Percentiles rank a stretch among this genome's conserved stretches.
Evolutionary conservation across 2,797 vertebrate genomes (phyloP).

Genomic region (Morus bassanus): DNA sequence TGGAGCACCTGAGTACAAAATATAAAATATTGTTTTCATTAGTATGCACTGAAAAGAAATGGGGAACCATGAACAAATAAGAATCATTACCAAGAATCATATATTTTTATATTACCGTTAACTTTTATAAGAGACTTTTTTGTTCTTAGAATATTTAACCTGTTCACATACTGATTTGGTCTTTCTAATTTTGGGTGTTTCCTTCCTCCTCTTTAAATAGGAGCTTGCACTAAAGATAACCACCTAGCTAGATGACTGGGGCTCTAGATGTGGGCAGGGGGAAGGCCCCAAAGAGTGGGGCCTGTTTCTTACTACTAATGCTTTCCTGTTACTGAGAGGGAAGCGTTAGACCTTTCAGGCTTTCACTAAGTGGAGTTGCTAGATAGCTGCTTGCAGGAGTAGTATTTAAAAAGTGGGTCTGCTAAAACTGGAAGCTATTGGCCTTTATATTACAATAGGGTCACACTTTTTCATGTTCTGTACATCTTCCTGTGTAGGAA

Average conservation of each 20-base stretch:
- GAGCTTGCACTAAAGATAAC: neutral
- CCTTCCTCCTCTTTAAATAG: neutral
- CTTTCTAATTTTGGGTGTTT: neutral
- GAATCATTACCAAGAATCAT: neutral
- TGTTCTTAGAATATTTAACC: neutral
- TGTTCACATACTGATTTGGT: neutral
- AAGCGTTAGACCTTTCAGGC: neutral
- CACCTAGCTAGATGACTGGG: neutral
- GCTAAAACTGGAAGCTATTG: neutral
- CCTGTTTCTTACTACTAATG: neutral
- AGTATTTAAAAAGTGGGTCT: neutral
- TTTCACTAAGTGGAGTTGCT: neutral
- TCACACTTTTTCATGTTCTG: neutral
- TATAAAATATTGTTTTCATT: neutral
- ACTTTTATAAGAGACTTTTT: neutral
- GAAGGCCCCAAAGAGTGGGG: neutral
- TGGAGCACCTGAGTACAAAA: neutral
- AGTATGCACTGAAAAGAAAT: neutral
- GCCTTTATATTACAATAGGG: neutral
- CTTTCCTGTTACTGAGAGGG: neutral
- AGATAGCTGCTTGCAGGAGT: neutral
- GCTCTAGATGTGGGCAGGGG: neutral
- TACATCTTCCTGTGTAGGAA: neutral
- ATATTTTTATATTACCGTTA: neutral
- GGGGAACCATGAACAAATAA: neutral